Conservation (phyloP, 2,888 invertebrate species). For the Horisme vitalbata region DNA sequence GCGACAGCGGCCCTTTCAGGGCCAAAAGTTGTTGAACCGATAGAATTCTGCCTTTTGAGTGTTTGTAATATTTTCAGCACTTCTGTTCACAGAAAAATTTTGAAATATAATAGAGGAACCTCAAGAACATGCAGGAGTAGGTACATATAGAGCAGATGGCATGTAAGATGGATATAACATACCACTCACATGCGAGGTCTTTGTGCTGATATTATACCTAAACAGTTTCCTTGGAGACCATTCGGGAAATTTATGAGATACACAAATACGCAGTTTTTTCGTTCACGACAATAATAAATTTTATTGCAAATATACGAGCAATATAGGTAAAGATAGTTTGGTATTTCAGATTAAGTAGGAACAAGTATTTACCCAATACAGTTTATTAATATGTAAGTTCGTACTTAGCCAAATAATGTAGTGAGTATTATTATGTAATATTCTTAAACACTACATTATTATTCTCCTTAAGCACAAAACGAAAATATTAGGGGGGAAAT, state of each 20-base stretch:
- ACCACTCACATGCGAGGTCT: conserved; percentile 38
- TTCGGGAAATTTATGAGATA: conserved; percentile 30
- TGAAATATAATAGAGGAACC: not conserved
- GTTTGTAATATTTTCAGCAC: too few species aligned
- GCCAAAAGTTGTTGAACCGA: not conserved
- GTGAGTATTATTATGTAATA: too few species aligned
- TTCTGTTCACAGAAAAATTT: too few species aligned
- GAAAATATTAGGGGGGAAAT: too few species aligned
- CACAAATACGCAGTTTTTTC: conserved; percentile 34
- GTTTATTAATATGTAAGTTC: too few species aligned
- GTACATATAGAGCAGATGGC: conserved; percentile 37
- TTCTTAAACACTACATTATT: too few species aligned
- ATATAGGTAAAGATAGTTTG: conserved; percentile 14
- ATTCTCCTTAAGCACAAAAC: too few species aligned
- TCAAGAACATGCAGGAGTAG: not conserved
- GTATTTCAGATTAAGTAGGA: too few species aligned
- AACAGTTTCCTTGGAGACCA: conserved; percentile 25
- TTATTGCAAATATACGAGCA: conserved; percentile 23
- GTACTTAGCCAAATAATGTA: too few species aligned
- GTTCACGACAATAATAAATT: conserved; percentile 26
- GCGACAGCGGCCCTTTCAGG: too few species aligned
- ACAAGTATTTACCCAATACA: too few species aligned
- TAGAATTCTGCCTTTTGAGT: too few species aligned
- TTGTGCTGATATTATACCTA: conserved; percentile 27
- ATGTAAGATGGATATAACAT: conserved; percentile 24